Base-by-base conservation (phyloP, 2,888 invertebrate genomes). In the Sarcophaga caerulescens region DNA sequence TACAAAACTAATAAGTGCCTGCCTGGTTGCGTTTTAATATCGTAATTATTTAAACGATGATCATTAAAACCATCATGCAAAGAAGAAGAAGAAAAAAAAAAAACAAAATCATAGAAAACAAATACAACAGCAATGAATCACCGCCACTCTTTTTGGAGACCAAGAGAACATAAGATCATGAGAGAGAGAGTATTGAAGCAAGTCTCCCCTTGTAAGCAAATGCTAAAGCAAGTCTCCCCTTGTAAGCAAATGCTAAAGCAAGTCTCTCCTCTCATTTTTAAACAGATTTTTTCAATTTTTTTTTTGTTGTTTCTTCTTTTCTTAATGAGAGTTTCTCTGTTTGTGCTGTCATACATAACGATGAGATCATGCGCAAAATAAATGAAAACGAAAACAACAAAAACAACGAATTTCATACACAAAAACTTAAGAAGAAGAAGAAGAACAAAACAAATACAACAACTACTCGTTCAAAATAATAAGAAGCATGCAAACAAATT, bases 331-430 rank as follows among this genome's bases (percentile, higher is more conserved):
- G 14, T 65, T 81, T 12, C 35, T 35, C 35, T 82, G 14, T 70
- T 70, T 76, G 14, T 52, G 68, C 19, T 70, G 60, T 62, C 12
- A 66, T 47, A 60, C 12, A 66, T 47, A 60, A 52, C 65, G 86
- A 86, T 86, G 86, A 86, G 86, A 86, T 86, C 86, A 86, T 86
- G 78, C 66, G 70, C 86, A 78, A 84, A 84, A 75, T 70, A 75
- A 83, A 86, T 44, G 60, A 57, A 65, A 12, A 66, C 73, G 14
- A 66, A 25, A 60, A 65, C 19, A 68, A 66, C 52, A 52, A 52
- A 52, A 47, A 14, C 14, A 47, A 17, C 17, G 52, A 10, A 52
- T 52, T 52, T 17, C 14, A 14, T 14, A 52, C 52, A 52, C 52
- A 14, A 14, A 52, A 52, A 52, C 5, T 52, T 0, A 52, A 14